A percentile compares a stretch with the other conserved stretches of the same genome.
Evolutionary conservation across 2,113 vertebrate genomes (phyloP).

Genomic region (Hyaena hyaena): DNA sequence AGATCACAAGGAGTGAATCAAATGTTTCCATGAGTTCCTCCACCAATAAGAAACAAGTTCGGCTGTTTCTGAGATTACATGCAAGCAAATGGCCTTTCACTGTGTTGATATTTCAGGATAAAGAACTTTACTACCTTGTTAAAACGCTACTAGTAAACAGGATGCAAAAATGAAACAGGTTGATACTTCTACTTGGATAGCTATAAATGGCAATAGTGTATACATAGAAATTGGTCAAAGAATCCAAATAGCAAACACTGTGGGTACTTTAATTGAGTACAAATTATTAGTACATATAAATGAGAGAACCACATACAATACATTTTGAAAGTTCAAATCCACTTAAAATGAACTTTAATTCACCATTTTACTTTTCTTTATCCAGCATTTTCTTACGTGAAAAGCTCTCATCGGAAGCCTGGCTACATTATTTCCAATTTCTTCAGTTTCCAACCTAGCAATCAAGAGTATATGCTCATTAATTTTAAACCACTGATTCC

Average conservation of each 20-base stretch:
- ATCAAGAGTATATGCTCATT: slow-evolving; percentile 33
- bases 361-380: neutral
- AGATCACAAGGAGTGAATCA: neutral
- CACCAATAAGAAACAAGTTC: neutral
- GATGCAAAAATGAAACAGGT: neutral
- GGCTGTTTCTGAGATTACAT: neutral
- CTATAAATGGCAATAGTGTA: neutral
- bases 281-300: neutral
- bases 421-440: neutral
- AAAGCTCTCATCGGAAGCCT: neutral
- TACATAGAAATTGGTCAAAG: neutral
- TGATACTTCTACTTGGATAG: neutral
- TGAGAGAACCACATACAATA: neutral
- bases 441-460: neutral
- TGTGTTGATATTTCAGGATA: neutral
- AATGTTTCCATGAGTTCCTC: neutral
- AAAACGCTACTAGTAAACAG: neutral
- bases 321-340: slow-evolving; percentile 1
- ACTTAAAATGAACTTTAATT: slow-evolving; percentile 12
- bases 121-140: neutral
- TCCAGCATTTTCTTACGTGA: neutral
- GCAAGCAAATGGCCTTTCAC: neutral
- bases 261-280: neutral
- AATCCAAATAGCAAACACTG: neutral
- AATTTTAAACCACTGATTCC: slow-evolving; percentile 59